Conservation (phyloP, 2,888 invertebrate genomes). For the Ectobius pallidus region DNA sequence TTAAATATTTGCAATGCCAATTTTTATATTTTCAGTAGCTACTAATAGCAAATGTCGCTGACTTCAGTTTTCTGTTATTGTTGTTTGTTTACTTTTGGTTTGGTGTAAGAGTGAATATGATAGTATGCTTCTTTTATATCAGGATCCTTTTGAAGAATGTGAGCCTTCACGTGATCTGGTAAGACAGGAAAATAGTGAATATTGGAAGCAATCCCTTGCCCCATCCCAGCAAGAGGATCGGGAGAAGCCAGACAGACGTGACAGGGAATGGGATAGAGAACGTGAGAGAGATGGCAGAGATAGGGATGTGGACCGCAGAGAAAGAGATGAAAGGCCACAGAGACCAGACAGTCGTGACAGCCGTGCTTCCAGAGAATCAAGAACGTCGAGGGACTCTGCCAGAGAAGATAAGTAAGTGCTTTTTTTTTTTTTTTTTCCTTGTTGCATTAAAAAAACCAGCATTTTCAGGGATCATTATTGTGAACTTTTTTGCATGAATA, state of each 20-base stretch:
- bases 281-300: conserved; percentile 18
- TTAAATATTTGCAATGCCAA: no score
- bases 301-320: conserved; percentile 46
- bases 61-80: no score
- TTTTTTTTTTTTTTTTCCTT: conserved; percentile 34
- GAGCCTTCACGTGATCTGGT: conserved; percentile 31
- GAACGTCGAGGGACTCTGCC: conserved; percentile 56
- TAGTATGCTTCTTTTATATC: background rate
- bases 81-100: background rate
- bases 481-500: no score
- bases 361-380: conserved; percentile 60
- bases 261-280: conserved; percentile 34
- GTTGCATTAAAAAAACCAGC: no score
- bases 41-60: no score
- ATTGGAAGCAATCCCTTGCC: conserved; percentile 34
- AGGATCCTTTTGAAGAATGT: conserved; percentile 35
- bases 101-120: background rate
- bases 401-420: conserved; percentile 61
- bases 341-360: conserved; percentile 66
- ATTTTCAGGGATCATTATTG: no score
- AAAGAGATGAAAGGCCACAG: conserved; percentile 58
- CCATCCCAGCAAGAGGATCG: conserved; percentile 27
- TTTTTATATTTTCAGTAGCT: no score
- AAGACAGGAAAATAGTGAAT: conserved; percentile 28
- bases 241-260: conserved; percentile 31